These are phyloP conservation scores for Bambusicola thoracicus DNA, from an alignment of 2,113 vertebrate genomes.

Conservation along the genomic window DNA sequence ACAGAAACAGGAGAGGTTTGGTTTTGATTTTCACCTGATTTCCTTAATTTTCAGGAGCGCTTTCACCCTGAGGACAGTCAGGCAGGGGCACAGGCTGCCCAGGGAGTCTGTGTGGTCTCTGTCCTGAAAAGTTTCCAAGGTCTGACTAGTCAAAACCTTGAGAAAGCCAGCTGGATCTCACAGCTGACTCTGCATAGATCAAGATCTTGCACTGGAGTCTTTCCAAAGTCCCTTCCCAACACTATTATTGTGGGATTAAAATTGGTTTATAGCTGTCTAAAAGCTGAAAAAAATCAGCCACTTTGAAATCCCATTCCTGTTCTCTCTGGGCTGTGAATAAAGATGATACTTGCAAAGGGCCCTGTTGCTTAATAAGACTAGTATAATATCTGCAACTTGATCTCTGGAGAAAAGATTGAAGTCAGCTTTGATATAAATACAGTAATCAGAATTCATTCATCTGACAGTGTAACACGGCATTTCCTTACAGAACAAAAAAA, in stretches of 20 bases:
- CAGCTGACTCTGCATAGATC: neutral
- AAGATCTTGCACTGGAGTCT: neutral
- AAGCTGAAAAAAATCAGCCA: neutral
- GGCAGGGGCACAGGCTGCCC: neutral
- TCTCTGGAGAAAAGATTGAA: neutral
- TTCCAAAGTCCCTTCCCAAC: neutral
- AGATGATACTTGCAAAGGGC: neutral
- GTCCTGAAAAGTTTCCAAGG: neutral
- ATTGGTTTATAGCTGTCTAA: neutral
- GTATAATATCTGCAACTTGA: neutral
- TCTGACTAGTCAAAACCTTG: fast-evolving
- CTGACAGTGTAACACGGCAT: neutral
- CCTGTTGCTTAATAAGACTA: neutral
- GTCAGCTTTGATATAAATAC: slow-evolving; percentile 28
- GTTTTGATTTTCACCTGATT: neutral
- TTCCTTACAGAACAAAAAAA: neutral
- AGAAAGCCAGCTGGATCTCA: fast-evolving
- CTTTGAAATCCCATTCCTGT: neutral
- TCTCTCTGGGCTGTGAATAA: neutral
- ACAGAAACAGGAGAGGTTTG: neutral
- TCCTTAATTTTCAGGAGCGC: neutral
- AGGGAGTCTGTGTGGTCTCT: neutral
- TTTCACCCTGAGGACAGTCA: neutral
- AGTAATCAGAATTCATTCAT: slow-evolving; percentile 55
- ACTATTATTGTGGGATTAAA: neutral